A percentile compares a stretch with the other conserved stretches of the same genome.
Conservation (phyloP, 2,888 invertebrate genomes). For the Watsonalla binaria region DNA sequence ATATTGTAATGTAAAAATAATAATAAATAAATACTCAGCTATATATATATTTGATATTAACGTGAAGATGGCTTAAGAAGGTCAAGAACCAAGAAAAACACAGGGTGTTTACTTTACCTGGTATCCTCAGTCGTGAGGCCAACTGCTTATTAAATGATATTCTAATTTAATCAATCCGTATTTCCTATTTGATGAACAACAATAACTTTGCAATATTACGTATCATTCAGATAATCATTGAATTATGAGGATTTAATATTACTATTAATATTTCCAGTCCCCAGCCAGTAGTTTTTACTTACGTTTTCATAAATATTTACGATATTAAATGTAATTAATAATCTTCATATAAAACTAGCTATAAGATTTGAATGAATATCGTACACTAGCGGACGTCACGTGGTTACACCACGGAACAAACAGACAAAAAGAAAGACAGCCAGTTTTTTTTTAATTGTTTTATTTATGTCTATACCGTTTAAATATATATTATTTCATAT, state of each 20-base stretch:
- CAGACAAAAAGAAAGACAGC: too few species aligned
- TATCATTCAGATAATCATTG: background rate
- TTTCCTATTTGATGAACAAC: slow-evolving; percentile 24
- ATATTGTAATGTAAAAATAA: too few species aligned
- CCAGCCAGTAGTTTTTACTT: too few species aligned
- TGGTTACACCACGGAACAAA: too few species aligned
- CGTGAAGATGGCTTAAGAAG: slow-evolving; percentile 1
- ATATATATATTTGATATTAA: background rate
- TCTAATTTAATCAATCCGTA: slow-evolving; percentile 26
- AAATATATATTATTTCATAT: too few species aligned
- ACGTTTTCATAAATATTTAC: background rate
- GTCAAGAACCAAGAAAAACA: background rate
- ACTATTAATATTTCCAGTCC: too few species aligned
- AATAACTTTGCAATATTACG: slow-evolving; percentile 2
- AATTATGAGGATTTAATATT: too few species aligned
- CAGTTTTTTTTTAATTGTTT: too few species aligned
- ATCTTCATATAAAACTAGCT: too few species aligned
- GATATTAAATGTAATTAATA: background rate
- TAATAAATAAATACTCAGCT: background rate
- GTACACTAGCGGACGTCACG: too few species aligned
- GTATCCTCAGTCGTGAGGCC: slow-evolving; percentile 24
- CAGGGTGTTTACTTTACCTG: slow-evolving; percentile 10
- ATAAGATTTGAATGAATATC: too few species aligned
- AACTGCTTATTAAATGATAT: slow-evolving; percentile 28
- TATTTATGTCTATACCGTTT: too few species aligned